phyloP scores from a whole-genome alignment of 37 sponge, comb jelly and placozoan genomes.

The Oopsacas minuta region DNA sequence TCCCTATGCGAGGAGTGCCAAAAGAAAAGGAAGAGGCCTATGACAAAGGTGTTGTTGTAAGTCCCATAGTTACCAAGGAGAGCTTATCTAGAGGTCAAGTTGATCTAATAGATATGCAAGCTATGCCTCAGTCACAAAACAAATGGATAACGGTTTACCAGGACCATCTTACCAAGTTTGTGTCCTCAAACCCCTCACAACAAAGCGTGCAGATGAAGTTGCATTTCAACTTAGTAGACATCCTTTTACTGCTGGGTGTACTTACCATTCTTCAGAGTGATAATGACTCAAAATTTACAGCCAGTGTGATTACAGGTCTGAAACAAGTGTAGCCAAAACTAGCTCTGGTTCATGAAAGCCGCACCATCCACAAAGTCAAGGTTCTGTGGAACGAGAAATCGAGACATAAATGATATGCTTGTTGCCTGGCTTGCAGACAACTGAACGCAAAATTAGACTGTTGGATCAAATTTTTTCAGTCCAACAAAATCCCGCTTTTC shows the following conservation, averaged over 20 bases:
- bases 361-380: slow-evolving; percentile 18
- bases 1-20: slow-evolving; percentile 5
- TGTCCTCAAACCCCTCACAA: not conserved
- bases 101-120: not conserved
- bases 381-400: not conserved
- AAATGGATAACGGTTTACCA: not conserved
- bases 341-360: slow-evolving; percentile 14
- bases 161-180: slow-evolving; percentile 7
- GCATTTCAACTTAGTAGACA: slow-evolving; percentile 17
- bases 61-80: not conserved
- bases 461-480: slow-evolving; percentile 16
- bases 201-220: slow-evolving; percentile 14
- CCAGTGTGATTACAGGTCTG: slow-evolving; percentile 14
- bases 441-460: not conserved
- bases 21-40: slow-evolving; percentile 13
- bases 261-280: too few species aligned
- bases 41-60: slow-evolving; percentile 17
- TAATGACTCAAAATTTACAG: slow-evolving; percentile 4
- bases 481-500: slow-evolving; percentile 5
- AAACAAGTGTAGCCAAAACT: slow-evolving; percentile 2
- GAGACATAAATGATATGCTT: slow-evolving; percentile 19
- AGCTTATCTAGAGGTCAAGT: not conserved
- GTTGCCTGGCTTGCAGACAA: slow-evolving; percentile 19
- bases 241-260: not conserved
- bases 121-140: not conserved